Conservation (phyloP, 2,797 vertebrate genomes). For the Syngnathus acus region DNA sequence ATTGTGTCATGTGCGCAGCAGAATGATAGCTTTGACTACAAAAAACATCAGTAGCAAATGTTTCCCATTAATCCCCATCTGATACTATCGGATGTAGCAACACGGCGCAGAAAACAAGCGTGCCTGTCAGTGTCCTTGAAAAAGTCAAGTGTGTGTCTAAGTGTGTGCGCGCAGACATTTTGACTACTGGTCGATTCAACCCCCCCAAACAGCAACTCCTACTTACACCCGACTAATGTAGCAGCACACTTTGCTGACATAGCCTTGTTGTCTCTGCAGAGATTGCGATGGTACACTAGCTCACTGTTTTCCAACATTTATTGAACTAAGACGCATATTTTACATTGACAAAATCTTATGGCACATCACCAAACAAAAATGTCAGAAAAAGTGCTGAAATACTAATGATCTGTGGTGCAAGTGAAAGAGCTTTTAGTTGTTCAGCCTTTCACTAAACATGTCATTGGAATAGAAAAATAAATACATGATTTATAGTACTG, state of each 20-base stretch:
- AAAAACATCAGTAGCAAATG: conserved; percentile 39
- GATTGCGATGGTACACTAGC: conserved; percentile 32
- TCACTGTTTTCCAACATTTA: neutral
- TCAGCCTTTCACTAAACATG: neutral
- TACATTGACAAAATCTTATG: neutral
- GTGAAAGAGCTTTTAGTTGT: neutral
- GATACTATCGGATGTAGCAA: conserved; percentile 30
- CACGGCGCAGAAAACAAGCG: conserved; percentile 27
- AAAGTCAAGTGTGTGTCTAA: conserved; percentile 16
- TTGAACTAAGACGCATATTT: neutral
- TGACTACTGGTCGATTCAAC: conserved; percentile 28
- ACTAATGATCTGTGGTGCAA: neutral
- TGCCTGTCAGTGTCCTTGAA: conserved; percentile 46
- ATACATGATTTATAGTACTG: neutral
- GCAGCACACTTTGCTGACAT: conserved; percentile 39
- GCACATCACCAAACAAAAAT: neutral
- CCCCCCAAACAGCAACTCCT: conserved; percentile 19
- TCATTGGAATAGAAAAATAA: neutral
- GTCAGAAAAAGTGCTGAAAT: neutral
- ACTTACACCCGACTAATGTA: conserved; percentile 1
- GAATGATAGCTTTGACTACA: conserved; percentile 57
- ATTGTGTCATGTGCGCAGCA: conserved; percentile 21
- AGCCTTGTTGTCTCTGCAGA: conserved; percentile 23
- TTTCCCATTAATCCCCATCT: conserved; percentile 44
- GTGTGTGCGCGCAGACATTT: conserved; percentile 30